phyloP scores from a whole-genome alignment of 2,888 invertebrate genomes.

The Cheilosia pagana region DNA sequence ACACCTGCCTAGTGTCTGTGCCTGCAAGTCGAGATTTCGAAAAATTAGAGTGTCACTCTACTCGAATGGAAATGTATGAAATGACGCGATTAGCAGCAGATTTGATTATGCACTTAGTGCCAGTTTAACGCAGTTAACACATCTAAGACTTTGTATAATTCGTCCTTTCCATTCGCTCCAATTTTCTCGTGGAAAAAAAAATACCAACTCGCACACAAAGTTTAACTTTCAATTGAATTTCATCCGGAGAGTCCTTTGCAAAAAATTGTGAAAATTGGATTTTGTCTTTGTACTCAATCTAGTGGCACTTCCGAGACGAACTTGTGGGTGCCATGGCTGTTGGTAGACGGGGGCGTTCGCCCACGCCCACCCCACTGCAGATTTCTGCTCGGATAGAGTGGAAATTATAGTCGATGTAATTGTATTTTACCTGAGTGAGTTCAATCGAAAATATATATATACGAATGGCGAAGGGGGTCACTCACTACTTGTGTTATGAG shows the following conservation, averaged over 20 bases:
- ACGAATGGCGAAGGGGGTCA: neutral
- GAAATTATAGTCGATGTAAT: conserved; percentile 58
- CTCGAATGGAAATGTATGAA: conserved; percentile 49
- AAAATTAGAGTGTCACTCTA: neutral
- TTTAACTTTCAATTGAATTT: conserved; percentile 69
- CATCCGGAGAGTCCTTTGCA: conserved; percentile 58
- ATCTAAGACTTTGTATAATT: conserved; percentile 30
- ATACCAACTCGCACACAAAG: conserved; percentile 21
- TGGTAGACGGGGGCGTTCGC: conserved; percentile 10
- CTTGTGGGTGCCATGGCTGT: conserved; percentile 10
- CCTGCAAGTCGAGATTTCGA: neutral
- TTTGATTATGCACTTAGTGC: conserved; percentile 64
- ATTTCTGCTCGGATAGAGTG: conserved; percentile 29
- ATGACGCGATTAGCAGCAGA: conserved; percentile 62
- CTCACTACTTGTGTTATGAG: neutral
- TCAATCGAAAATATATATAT: conserved; percentile 17
- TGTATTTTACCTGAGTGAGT: conserved; percentile 54
- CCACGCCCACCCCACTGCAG: conserved; percentile 1
- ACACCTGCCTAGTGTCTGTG: conserved; percentile 44
- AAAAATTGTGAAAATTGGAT: conserved; percentile 72
- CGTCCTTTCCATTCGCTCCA: conserved; percentile 9
- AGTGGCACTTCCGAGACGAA: conserved; percentile 41
- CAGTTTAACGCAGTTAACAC: conserved; percentile 55
- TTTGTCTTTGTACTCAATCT: conserved; percentile 67
- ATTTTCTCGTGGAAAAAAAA: conserved; percentile 3